These are phyloP conservation scores for Cydia fagiglandana DNA, from an alignment of 1,140 invertebrate genomes.

Conservation along the genomic window DNA sequence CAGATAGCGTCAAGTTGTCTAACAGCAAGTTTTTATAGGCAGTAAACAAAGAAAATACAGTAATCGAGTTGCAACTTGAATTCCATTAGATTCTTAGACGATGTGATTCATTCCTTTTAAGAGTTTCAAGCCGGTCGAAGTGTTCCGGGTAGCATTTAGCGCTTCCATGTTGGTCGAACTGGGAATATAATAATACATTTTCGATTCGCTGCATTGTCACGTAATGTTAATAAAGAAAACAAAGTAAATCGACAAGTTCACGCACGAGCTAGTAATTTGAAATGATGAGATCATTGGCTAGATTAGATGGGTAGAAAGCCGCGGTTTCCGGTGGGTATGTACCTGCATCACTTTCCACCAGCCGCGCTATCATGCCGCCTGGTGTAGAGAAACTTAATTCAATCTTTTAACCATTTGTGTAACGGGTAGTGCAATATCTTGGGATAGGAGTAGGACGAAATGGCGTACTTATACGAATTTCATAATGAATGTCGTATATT, in stretches of 20 bases:
- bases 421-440: background rate
- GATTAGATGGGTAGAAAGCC: conserved; percentile 46
- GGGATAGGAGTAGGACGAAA: background rate
- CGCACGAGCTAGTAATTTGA: conserved; percentile 33
- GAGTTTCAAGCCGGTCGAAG: background rate
- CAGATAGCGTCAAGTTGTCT: conserved; percentile 14
- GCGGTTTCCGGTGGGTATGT: conserved; percentile 40
- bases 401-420: conserved; percentile 38
- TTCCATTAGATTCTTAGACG: conserved; percentile 6
- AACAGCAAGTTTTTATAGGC: conserved; percentile 11
- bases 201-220: background rate
- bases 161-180: background rate
- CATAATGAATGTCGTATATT: too few species aligned
- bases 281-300: conserved; percentile 40
- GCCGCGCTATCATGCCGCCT: background rate
- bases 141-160: conserved; percentile 7
- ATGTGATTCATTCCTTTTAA: background rate
- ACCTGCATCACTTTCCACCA: conserved; percentile 44
- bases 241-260: conserved; percentile 34
- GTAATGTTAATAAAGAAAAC: conserved; percentile 14
- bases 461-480: background rate
- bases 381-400: conserved; percentile 3
- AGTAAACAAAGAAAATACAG: conserved; percentile 27
- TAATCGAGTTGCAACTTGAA: background rate
- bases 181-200: background rate